Evolutionary conservation across 2,797 vertebrate species (phyloP), one percentile per base, ranked within the genome.

Genomic region (Iguana delicatissima): DNA sequence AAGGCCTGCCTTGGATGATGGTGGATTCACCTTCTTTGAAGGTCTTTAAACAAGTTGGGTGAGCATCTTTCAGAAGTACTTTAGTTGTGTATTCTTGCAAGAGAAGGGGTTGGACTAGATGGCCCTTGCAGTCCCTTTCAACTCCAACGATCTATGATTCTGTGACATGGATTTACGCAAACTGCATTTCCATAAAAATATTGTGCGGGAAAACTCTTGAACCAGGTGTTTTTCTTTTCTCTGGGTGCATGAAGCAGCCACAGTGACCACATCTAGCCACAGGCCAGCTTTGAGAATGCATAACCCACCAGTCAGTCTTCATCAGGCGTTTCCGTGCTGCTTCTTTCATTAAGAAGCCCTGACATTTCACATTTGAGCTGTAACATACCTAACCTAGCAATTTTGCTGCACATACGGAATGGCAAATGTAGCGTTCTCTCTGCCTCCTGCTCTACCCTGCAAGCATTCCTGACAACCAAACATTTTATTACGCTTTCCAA

Each of bases 401-500:
- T 42, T 69, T 86, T 84, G 89, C 94, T 91, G 93, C 89, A 95
- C 80, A 92, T 79, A 92, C 52, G 93, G 86, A 95, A 95, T 22
- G 91, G 89, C 62, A 90, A 91, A 93, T 29, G 18, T 57, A 93
- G 92, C 90, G 73, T 90, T 92, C 88, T 89, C 88, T 88, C 93
- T 90, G 90, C 77, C 92, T 93, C 88, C 87, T 81, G 83, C 93
- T 96, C 87, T 89, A 42, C 90, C 92, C 85, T 0, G 50, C 74
- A 55, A 69, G 84, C 73, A 67, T 95, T 94, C 93, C 90, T 95
- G 87, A 96, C 94, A 94, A 86, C 74, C 87, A 95, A 96, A 97
- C 74, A 93, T 95, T 95, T 92, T 85, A 89, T 95, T 97, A 97
- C 92, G 93, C 95, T 97, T 98, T 96, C 95, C 93, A 95, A 95